Evolutionary conservation across 1,140 invertebrate genomes (phyloP).

Genomic region (Goniozus legneri): DNA sequence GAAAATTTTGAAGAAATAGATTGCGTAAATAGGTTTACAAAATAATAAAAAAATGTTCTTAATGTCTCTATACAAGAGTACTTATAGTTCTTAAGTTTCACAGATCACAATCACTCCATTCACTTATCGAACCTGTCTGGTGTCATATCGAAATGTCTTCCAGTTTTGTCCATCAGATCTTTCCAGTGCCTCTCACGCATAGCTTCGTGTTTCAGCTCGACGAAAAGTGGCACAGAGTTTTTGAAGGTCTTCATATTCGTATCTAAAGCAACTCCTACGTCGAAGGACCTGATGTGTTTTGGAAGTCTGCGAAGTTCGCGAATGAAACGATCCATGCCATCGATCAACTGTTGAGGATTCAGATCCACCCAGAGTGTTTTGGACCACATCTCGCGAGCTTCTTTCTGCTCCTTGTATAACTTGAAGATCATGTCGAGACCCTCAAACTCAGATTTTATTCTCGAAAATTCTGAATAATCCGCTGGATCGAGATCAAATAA

Average conservation of each 20-base stretch:
- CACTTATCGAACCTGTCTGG: conserved; percentile 64
- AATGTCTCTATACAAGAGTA: no score
- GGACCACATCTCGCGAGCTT: conserved; percentile 74
- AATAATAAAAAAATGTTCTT: no score
- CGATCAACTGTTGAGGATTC: conserved; percentile 75
- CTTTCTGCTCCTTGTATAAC: conserved; percentile 75
- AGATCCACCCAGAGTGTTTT: conserved; percentile 84
- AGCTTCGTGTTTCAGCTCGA: conserved; percentile 87
- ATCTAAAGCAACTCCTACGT: conserved; percentile 67
- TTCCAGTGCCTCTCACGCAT: conserved; percentile 85
- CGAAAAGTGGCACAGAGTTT: conserved; percentile 81
- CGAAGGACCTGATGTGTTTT: conserved; percentile 55
- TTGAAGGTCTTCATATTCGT: conserved; percentile 85
- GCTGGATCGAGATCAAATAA: conserved; percentile 81
- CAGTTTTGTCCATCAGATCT: conserved; percentile 82
- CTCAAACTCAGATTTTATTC: conserved; percentile 69
- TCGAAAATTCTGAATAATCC: conserved; percentile 73
- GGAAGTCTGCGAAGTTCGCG: conserved; percentile 71
- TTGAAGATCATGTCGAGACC: conserved; percentile 72
- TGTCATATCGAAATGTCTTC: conserved; percentile 80
- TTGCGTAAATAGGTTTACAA: no score
- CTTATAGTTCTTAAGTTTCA: no score
- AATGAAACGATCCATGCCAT: conserved; percentile 82
- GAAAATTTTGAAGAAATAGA: no score
- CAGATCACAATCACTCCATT: no score